A percentile compares a stretch with the other conserved stretches of the same genome.
phyloP scores from a whole-genome alignment of 2,113 vertebrate genomes.

The Bambusicola thoracicus region DNA sequence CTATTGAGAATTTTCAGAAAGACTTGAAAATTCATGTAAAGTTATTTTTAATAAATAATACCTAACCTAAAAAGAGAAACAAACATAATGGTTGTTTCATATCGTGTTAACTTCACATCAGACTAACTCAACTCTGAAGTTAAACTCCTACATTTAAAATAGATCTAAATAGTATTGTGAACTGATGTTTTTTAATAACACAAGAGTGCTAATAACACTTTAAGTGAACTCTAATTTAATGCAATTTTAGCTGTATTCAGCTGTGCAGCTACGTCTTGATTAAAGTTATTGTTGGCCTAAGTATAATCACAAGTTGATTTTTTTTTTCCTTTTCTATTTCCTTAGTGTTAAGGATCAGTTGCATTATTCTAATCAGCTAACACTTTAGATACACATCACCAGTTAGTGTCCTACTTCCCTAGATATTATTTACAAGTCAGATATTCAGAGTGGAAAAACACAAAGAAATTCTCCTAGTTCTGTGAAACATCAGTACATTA shows the following conservation, averaged over 20 bases:
- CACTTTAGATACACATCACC: neutral
- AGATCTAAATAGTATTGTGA: neutral
- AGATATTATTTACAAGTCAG: slow-evolving; percentile 4
- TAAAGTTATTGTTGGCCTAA: slow-evolving; percentile 42
- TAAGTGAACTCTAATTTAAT: slow-evolving; percentile 42
- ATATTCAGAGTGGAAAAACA: neutral
- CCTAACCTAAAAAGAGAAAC: neutral
- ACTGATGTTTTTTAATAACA: neutral
- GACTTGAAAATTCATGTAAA: neutral
- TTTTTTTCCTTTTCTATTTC: neutral
- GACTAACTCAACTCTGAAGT: neutral
- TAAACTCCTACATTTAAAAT: neutral
- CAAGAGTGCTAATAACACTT: neutral
- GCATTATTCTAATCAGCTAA: neutral
- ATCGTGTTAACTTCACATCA: neutral
- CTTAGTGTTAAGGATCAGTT: neutral
- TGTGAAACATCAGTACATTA: neutral
- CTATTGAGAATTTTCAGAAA: neutral
- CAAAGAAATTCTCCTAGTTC: neutral
- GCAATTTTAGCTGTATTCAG: slow-evolving; percentile 43
- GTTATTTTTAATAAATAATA: neutral
- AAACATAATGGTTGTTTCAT: neutral
- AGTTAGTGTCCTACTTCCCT: neutral
- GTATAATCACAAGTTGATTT: neutral
- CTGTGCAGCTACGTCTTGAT: slow-evolving; percentile 34